phyloP scores from a whole-genome alignment of 2,113 vertebrate species.

The Caretta caretta region DNA sequence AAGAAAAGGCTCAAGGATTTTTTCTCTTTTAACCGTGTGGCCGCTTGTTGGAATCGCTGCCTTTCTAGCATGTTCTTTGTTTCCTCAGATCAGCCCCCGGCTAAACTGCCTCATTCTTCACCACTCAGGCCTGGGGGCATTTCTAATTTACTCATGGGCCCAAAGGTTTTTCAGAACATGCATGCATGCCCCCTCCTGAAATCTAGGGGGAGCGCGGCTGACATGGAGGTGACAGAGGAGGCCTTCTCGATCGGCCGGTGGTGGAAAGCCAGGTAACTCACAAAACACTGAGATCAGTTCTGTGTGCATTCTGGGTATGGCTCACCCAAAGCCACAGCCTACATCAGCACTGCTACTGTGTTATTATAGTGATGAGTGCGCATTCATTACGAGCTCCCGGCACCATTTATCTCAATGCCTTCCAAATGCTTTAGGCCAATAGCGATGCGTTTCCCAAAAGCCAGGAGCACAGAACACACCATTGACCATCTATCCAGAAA shows the following conservation, averaged over 20 bases:
- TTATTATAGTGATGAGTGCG: too few species aligned
- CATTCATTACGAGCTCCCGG: too few species aligned
- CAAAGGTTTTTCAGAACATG: background rate
- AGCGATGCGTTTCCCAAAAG: background rate
- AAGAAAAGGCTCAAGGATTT: background rate
- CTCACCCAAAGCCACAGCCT: too few species aligned
- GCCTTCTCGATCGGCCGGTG: too few species aligned
- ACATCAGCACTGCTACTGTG: too few species aligned
- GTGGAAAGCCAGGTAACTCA: background rate
- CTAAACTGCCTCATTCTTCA: background rate
- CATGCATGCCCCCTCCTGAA: background rate
- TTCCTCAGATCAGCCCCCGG: background rate
- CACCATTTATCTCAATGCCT: too few species aligned
- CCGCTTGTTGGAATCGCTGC: too few species aligned
- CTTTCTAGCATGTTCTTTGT: too few species aligned
- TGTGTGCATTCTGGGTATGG: too few species aligned
- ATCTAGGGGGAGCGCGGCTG: background rate
- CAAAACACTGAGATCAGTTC: too few species aligned
- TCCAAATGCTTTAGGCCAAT: background rate
- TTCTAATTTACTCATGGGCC: too few species aligned
- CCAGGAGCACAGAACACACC: background rate
- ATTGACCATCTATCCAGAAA: too few species aligned
- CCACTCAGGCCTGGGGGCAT: background rate
- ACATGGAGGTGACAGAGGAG: background rate
- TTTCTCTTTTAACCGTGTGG: background rate